These are phyloP conservation scores for Hydrozoanthus tunicans DNA, from an alignment of 64 coral and sea anemone species.

Conservation along the genomic window DNA sequence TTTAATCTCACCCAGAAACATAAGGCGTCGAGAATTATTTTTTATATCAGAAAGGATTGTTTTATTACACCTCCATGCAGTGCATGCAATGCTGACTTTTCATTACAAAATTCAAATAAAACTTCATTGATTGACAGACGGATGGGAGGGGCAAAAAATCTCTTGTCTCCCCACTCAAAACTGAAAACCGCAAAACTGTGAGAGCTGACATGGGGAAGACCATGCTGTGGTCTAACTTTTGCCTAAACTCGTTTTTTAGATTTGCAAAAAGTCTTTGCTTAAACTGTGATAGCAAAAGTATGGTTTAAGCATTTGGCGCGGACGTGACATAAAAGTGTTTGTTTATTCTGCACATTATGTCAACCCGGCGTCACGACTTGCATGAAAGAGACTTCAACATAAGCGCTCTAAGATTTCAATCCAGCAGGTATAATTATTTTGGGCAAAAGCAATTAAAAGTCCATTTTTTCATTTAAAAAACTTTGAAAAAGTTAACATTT, in stretches of 20 bases:
- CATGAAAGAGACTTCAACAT: conserved; percentile 8
- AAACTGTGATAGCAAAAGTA: not conserved
- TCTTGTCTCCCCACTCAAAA: conserved; percentile 43
- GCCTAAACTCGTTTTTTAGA: not conserved
- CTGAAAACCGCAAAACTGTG: conserved; percentile 23
- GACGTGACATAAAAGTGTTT: conserved; percentile 47
- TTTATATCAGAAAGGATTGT: conserved; percentile 5
- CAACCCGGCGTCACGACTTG: conserved; percentile 28
- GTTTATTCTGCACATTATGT: conserved; percentile 12
- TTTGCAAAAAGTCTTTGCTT: not conserved
- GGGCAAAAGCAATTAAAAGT: not conserved
- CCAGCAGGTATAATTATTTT: conserved; percentile 26
- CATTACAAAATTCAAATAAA: conserved; percentile 44
- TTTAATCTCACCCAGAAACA: not conserved
- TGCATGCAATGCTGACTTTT: not conserved
- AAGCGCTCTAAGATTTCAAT: not conserved
- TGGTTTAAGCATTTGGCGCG: not conserved
- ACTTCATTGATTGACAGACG: conserved; percentile 52
- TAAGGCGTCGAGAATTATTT: not conserved
- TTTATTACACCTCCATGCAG: not conserved
- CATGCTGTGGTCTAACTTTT: not conserved
- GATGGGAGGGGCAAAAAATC: conserved; percentile 57
- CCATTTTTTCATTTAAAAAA: not conserved
- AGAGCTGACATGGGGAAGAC: not conserved
- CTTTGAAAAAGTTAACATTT: too few relatives aligned